Evolutionary conservation across 2,113 vertebrate genomes (phyloP).

Genomic region (Centropus bengalensis): DNA sequence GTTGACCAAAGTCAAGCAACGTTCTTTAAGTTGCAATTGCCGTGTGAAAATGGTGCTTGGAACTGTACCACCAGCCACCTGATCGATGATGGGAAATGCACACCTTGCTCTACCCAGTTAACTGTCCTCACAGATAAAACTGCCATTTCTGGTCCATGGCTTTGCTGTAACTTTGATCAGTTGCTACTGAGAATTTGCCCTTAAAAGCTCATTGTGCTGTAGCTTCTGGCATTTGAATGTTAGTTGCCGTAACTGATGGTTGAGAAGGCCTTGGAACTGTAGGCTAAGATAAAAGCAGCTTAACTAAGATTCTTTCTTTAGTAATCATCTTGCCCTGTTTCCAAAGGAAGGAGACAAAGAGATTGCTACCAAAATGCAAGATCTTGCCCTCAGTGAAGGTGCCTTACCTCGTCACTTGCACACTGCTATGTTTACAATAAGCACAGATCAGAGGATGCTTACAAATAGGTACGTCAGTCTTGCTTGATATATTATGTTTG

Average conservation of each 20-base stretch:
- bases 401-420: constrained; percentile 95
- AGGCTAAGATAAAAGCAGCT: constrained; percentile 42
- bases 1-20: background rate
- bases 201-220: background rate
- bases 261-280: constrained; percentile 26
- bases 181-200: background rate
- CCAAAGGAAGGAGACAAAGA: constrained; percentile 98
- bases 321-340: constrained; percentile 77
- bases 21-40: background rate
- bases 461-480: constrained; percentile 89
- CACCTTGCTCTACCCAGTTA: background rate
- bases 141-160: background rate
- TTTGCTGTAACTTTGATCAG: background rate
- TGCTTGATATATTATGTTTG: background rate
- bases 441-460: constrained; percentile 96
- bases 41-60: background rate
- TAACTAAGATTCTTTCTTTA: constrained; percentile 62
- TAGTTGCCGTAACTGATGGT: background rate
- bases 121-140: background rate
- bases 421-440: constrained; percentile 97
- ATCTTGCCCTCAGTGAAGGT: constrained; percentile 97
- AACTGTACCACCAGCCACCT: background rate
- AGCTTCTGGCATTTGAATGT: background rate
- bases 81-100: background rate
- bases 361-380: constrained; percentile 98